Evolutionary conservation across 2,888 invertebrate genomes (phyloP).

Genomic region (Morpho helenor): DNA sequence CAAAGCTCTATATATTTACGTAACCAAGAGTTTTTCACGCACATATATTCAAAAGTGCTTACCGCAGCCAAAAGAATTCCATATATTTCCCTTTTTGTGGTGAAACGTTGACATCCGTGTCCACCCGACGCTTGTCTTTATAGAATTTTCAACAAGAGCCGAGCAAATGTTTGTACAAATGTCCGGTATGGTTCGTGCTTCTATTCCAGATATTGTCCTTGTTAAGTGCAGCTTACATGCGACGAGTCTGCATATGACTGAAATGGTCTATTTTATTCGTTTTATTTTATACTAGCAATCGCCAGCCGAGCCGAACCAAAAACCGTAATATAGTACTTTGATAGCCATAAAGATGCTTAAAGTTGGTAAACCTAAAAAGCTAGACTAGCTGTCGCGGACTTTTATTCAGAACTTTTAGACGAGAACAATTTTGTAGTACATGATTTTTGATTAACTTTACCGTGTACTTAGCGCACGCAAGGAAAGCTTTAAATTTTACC

Average conservation of each 20-base stretch:
- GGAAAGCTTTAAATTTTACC: no score
- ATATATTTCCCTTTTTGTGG: slow-evolving; percentile 15
- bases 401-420: no score
- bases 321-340: not conserved
- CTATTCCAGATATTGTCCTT: slow-evolving; percentile 21
- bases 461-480: no score
- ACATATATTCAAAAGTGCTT: slow-evolving; percentile 19
- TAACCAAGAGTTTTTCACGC: slow-evolving; percentile 13
- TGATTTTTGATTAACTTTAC: no score
- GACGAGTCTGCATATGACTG: not conserved
- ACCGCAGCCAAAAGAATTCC: slow-evolving; percentile 18
- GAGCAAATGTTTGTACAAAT: slow-evolving; percentile 20
- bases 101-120: slow-evolving; percentile 14
- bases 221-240: slow-evolving; percentile 15
- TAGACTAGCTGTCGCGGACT: no score
- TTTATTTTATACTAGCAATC: not conserved
- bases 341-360: no score
- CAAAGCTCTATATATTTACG: slow-evolving; percentile 1
- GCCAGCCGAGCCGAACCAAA: not conserved
- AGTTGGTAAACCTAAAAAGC: no score
- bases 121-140: slow-evolving; percentile 20
- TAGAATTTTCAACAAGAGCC: slow-evolving; percentile 22
- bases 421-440: no score
- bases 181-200: slow-evolving; percentile 22
- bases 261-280: not conserved